phyloP scores from a whole-genome alignment of 2,113 vertebrate species.

The Mirza zaza region DNA sequence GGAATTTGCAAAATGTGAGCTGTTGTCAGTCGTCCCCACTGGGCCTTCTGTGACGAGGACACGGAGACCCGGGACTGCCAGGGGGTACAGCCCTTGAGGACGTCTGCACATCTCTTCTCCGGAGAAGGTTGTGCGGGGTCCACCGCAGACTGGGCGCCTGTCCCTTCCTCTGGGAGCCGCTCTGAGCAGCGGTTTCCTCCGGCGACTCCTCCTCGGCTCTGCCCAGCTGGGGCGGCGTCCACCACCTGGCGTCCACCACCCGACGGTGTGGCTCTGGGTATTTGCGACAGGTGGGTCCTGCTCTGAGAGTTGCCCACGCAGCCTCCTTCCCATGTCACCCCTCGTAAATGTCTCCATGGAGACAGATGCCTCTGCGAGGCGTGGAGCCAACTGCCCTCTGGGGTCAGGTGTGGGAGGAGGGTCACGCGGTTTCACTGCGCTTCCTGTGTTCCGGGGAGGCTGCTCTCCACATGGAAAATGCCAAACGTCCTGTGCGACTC shows the following conservation, averaged over 20 bases:
- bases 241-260: no score
- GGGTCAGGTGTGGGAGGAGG: background rate
- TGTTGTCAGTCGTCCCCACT: no score
- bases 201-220: no score
- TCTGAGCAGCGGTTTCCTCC: no score
- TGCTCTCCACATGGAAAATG: background rate
- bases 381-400: background rate
- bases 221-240: no score
- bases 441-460: background rate
- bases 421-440: background rate
- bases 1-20: background rate
- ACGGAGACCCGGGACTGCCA: background rate
- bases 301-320: background rate
- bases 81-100: background rate
- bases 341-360: background rate
- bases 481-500: background rate
- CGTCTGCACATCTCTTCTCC: no score
- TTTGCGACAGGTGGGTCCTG: background rate
- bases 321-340: background rate
- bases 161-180: no score
- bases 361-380: background rate
- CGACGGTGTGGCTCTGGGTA: background rate
- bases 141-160: no score
- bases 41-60: background rate
- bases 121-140: no score